These are phyloP conservation scores for Brotula barbata DNA, from an alignment of 2,797 vertebrate genomes.

Conservation along the genomic window DNA sequence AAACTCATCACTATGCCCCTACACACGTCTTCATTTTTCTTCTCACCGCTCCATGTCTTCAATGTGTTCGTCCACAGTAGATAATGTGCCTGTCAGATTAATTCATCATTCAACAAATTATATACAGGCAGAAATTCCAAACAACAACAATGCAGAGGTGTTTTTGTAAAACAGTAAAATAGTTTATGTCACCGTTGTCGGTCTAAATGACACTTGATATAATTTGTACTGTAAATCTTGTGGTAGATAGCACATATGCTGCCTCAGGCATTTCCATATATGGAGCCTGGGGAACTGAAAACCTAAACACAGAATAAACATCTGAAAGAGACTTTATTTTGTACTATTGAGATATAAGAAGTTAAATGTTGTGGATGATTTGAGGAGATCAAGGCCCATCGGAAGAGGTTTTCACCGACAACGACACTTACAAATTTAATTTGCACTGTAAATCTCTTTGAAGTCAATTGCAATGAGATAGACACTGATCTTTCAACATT, in stretches of 20 bases:
- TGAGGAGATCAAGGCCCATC: too few species aligned
- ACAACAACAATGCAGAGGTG: conserved; percentile 2
- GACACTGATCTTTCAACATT: not conserved
- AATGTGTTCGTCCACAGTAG: conserved; percentile 7
- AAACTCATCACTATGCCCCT: conserved; percentile 4
- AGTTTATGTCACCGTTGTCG: conserved; percentile 9
- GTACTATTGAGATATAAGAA: too few species aligned
- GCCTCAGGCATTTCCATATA: too few species aligned
- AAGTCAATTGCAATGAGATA: not conserved
- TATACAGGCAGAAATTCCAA: conserved; percentile 18
- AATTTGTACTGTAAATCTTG: not conserved
- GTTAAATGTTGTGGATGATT: too few species aligned
- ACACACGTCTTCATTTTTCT: not conserved
- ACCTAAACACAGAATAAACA: too few species aligned
- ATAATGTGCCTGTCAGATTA: conserved; percentile 15
- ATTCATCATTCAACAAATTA: conserved; percentile 19
- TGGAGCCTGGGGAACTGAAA: too few species aligned
- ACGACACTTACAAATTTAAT: conserved; percentile 8
- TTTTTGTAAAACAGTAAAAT: not conserved
- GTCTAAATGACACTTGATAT: conserved; percentile 18
- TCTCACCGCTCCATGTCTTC: not conserved
- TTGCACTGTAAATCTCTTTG: not conserved
- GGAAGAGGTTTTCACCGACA: too few species aligned
- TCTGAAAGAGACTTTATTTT: too few species aligned
- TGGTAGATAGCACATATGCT: too few species aligned